Percentiles rank a stretch among this genome's conserved stretches.
Conservation (phyloP, 2,888 invertebrate species). For the Eristalis tenax region DNA sequence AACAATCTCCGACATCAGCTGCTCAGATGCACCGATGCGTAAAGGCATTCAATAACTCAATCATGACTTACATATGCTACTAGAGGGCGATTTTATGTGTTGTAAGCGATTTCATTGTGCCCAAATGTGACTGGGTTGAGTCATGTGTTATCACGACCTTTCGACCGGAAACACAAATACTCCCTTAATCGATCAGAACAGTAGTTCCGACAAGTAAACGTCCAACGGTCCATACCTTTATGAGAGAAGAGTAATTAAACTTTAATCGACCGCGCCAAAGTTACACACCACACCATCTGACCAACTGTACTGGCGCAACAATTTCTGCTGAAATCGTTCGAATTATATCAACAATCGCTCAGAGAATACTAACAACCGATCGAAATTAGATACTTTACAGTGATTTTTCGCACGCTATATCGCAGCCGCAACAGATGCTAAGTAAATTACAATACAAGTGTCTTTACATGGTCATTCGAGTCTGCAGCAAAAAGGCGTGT, state of each 20-base stretch:
- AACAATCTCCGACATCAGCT: no score
- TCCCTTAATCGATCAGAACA: neutral
- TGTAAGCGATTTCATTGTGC: no score
- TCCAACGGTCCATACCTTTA: neutral
- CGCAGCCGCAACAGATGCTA: constrained; percentile 23
- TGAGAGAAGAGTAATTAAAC: constrained; percentile 54
- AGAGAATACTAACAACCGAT: constrained; percentile 21
- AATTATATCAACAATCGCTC: constrained; percentile 53
- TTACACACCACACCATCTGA: constrained; percentile 29
- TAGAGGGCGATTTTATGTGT: no score
- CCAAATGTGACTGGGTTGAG: no score
- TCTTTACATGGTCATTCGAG: neutral
- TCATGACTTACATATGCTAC: no score
- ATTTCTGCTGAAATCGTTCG: constrained; percentile 26
- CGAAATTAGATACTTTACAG: constrained; percentile 50
- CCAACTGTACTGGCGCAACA: constrained; percentile 10
- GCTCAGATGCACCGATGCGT: no score
- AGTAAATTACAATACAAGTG: constrained; percentile 3
- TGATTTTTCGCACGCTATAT: constrained; percentile 64
- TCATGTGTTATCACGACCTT: no score
- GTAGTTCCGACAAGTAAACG: constrained; percentile 17
- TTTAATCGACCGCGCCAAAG: constrained; percentile 40
- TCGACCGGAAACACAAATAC: no score
- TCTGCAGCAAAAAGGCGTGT: neutral
- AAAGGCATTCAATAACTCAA: no score